These are phyloP conservation scores for Cydia fagiglandana DNA, from an alignment of 1,140 invertebrate genomes.

Conservation along the genomic window DNA sequence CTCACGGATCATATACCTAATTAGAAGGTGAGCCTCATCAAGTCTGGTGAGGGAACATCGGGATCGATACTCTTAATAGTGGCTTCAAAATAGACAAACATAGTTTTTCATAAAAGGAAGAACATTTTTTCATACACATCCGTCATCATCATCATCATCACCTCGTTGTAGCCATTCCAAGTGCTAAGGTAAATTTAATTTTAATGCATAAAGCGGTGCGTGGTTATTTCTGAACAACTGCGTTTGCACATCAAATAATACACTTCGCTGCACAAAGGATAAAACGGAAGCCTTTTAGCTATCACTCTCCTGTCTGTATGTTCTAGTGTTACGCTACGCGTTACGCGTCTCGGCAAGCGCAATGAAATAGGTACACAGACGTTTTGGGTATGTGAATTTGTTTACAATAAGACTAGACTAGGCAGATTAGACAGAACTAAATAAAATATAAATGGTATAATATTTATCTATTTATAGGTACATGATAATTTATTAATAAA, in stretches of 20 bases:
- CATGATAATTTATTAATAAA: no score
- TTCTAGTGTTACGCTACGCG: not conserved
- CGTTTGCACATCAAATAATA: slow-evolving; percentile 8
- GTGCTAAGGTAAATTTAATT: slow-evolving; percentile 28
- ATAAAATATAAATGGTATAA: no score
- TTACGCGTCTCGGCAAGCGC: not conserved
- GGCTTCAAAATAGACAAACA: slow-evolving; percentile 41
- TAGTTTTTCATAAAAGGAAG: no score
- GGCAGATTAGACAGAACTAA: not conserved
- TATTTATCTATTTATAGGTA: no score
- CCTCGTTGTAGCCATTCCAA: no score
- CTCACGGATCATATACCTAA: slow-evolving; percentile 69
- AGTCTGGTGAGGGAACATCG: slow-evolving; percentile 43
- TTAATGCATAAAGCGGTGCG: not conserved
- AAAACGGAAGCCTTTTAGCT: slow-evolving; percentile 16
- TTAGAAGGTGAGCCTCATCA: slow-evolving; percentile 59
- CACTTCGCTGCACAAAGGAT: not conserved
- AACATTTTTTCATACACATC: no score
- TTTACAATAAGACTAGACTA: not conserved
- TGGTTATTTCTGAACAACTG: not conserved
- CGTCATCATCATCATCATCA: no score
- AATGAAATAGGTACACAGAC: not conserved
- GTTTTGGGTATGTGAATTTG: not conserved
- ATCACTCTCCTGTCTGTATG: slow-evolving; percentile 9
- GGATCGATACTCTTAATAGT: slow-evolving; percentile 41